Conservation (phyloP, 2,113 vertebrate genomes). For the Clarias batrachus region DNA sequence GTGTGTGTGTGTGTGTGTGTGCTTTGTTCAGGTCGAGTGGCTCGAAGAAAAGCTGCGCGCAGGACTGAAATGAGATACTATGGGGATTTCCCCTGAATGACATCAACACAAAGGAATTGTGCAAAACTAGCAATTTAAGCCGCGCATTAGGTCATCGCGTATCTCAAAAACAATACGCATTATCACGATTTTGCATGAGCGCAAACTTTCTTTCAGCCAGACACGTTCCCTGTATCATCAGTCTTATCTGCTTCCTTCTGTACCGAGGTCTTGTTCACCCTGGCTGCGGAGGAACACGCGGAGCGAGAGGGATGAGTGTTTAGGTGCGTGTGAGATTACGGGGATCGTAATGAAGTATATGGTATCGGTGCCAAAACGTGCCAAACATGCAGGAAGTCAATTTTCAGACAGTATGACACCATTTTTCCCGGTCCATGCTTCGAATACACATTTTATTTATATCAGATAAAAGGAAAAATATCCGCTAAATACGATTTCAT, state of each 20-base stretch:
- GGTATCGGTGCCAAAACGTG: too few relatives aligned
- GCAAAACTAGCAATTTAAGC: constrained; percentile 65
- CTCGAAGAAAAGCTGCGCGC: background rate
- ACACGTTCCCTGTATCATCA: background rate
- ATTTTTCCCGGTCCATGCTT: too few relatives aligned
- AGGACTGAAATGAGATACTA: constrained; percentile 65
- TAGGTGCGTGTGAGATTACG: constrained; percentile 25
- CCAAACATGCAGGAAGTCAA: too few relatives aligned
- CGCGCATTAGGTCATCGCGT: constrained; percentile 39
- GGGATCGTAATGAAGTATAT: background rate
- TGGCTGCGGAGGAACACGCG: constrained; percentile 1
- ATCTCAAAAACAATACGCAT: background rate
- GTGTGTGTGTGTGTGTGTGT: constrained; percentile 35
- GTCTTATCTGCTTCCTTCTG: background rate
- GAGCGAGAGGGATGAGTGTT: constrained; percentile 50
- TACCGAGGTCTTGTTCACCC: background rate
- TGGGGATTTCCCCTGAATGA: constrained; percentile 72
- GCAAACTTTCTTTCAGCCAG: background rate
- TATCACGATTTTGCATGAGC: background rate
- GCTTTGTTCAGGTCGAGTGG: constrained; percentile 45
- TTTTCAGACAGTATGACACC: too few relatives aligned
- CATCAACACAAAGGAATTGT: constrained; percentile 74
- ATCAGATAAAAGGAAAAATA: too few relatives aligned
- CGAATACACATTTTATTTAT: too few relatives aligned
- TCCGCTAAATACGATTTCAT: too few relatives aligned